Base-by-base conservation (phyloP, 1,140 invertebrate genomes). In the Cotesia glomerata region DNA sequence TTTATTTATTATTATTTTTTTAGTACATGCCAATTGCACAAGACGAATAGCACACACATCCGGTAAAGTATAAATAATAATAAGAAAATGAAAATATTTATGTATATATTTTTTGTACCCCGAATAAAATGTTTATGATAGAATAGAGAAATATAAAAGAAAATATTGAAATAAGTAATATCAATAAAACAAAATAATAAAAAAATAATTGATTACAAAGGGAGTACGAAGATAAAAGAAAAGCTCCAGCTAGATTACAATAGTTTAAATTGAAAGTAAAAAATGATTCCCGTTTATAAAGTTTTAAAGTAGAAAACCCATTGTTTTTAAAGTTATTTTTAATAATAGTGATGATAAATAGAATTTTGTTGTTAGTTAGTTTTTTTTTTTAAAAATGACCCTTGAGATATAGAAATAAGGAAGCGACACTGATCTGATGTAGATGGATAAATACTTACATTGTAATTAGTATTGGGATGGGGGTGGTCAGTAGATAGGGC, bases 381-480 rank as follows among this genome's bases (percentile, higher is more conserved):
- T 54, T 58, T 54, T 14, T 54, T 14, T 58, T 13, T 34, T 7
- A 52, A 51, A 51, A 52, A 1, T 54, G 51, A 54, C 32, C 36
- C 65, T 51, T 54, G 26, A 56, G 54, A 68, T 34, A 68, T 32
- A 61, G 51, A 59, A 62, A n/a, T 79, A 45, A 45, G 39, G 76
- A 82, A 81, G 77, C 79, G 77, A 84, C 80, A 80, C 76, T 82
- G 80, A 83, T 79, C 74, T 78, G 78, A 80, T 77, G 77, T 84
- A 85, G 78, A 82, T 85, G 81, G 80, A 84, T 84, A 76, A 81
- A 84, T 85, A 85, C 84, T 86, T 85, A 86, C 84, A 85, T 85
- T 83, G 81, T 77, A 84, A 85, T 86, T 85, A 85, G 84, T 86
- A 86, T 85, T 83, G 81, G 84, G 83, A 84, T 84, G 84, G 82